phyloP scores from a whole-genome alignment of 2,888 invertebrate species.

The Cancer borealis region DNA sequence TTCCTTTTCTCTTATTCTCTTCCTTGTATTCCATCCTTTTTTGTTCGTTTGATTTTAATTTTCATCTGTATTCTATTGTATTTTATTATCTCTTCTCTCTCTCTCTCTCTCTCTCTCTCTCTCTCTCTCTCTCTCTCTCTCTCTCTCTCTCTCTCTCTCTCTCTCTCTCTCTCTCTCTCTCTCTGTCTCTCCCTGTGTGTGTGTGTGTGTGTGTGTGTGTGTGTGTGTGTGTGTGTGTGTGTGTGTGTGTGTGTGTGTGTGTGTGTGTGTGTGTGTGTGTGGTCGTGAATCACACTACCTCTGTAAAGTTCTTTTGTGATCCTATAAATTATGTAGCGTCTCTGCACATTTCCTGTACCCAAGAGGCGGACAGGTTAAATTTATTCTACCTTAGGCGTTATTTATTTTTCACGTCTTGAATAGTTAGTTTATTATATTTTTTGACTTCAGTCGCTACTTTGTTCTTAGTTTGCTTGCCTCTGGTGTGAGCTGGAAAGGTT shows the following conservation, averaged over 20 bases:
- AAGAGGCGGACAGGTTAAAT: conserved; percentile 28
- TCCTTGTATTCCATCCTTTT: background rate
- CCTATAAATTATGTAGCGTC: conserved; percentile 39
- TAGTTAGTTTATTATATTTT: background rate
- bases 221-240: background rate
- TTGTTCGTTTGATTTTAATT: too few species aligned
- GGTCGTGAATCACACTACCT: background rate
- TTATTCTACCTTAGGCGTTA: background rate
- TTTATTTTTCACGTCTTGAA: conserved; percentile 9
- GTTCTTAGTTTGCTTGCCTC: conserved; percentile 18
- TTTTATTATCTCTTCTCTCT: background rate
- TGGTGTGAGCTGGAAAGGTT: background rate
- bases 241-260: background rate
- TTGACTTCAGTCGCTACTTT: background rate
- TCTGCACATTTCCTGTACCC: conserved; percentile 32
- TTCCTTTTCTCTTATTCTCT: background rate
- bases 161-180: background rate
- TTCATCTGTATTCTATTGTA: too few species aligned
- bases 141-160: background rate
- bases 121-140: conserved; percentile 12
- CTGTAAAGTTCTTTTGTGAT: background rate
- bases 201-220: background rate
- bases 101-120: background rate
- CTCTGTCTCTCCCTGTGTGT: background rate
- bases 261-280: background rate